phyloP scores from a whole-genome alignment of 2,113 vertebrate species.

The Pardalotus punctatus region DNA sequence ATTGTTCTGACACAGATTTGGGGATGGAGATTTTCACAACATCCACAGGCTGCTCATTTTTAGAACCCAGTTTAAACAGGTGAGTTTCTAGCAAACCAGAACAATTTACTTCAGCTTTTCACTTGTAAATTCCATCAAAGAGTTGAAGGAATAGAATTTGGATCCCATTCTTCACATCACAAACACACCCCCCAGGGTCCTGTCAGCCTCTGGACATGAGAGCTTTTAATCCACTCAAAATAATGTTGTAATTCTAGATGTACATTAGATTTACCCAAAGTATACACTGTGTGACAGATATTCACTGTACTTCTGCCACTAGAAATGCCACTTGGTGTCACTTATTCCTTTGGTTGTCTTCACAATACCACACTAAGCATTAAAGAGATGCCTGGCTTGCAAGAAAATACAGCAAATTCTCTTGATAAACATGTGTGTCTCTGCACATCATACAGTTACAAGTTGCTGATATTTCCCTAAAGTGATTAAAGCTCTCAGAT shows the following conservation, averaged over 20 bases:
- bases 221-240: not conserved
- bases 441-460: not conserved
- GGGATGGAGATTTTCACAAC: not conserved
- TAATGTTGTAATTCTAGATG: not conserved
- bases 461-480: not conserved
- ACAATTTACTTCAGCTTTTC: not conserved
- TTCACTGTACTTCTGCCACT: not conserved
- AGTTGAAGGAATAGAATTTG: not conserved
- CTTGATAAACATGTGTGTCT: not conserved
- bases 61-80: accelerated
- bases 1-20: not conserved
- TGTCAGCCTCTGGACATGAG: not conserved
- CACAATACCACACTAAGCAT: not conserved
- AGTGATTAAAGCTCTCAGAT: conserved; percentile 1
- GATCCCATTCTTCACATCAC: not conserved
- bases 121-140: not conserved
- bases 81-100: not conserved
- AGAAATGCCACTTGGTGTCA: not conserved
- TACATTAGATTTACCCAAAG: not conserved
- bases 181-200: not conserved
- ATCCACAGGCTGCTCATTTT: not conserved
- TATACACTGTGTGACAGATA: not conserved
- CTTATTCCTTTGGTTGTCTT: not conserved
- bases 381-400: not conserved
- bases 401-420: not conserved